Conservation (phyloP, 2,113 vertebrate genomes). For the Fregata magnificens region DNA sequence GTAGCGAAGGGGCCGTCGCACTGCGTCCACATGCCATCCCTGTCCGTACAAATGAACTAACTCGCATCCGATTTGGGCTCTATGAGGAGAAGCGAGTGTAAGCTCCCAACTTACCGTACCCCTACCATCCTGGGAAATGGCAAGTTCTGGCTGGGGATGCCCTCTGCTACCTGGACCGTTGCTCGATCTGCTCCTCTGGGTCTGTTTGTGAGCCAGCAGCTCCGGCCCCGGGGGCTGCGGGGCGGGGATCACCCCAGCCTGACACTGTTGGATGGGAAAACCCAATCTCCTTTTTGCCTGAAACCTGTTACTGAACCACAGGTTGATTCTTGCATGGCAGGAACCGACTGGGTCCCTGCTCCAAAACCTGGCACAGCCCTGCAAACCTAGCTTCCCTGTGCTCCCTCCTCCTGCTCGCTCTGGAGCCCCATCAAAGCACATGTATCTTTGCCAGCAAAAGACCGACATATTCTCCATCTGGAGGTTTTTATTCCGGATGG, state of each 20-base stretch:
- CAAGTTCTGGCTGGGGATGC: not conserved
- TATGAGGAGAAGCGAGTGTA: fast-evolving
- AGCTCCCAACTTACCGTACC: not conserved
- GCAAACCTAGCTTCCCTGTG: not conserved
- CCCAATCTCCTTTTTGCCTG: not conserved
- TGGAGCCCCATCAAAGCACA: not conserved
- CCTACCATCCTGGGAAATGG: not conserved
- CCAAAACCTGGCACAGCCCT: not conserved
- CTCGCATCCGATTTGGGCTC: fast-evolving
- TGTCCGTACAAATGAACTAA: fast-evolving
- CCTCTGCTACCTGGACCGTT: not conserved
- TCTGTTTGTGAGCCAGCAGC: not conserved
- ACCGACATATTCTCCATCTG: not conserved
- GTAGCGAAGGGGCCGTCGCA: fast-evolving
- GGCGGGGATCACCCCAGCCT: not conserved
- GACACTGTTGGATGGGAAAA: not conserved
- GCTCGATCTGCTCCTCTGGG: not conserved
- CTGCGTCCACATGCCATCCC: fast-evolving
- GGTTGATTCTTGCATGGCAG: not conserved
- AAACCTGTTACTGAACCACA: not conserved
- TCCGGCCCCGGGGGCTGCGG: not conserved
- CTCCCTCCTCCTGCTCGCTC: not conserved
- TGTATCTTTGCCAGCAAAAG: not conserved
- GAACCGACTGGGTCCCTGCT: not conserved
- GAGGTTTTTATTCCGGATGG: not conserved